These are phyloP conservation scores for Phengaris arion DNA, from an alignment of 2,888 invertebrate genomes.

Conservation along the genomic window DNA sequence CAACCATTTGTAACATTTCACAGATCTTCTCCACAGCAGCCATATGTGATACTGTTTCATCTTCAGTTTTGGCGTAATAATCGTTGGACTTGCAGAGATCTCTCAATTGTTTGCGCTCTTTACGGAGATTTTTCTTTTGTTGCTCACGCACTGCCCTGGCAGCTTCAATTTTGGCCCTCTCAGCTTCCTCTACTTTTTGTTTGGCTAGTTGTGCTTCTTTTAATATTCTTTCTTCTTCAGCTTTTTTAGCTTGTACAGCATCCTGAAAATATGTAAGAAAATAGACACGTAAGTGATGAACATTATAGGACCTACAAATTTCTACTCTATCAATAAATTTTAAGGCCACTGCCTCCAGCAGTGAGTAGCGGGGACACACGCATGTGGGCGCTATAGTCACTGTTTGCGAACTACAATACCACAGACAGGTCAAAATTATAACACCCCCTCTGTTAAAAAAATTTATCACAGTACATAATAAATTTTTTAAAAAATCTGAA, in stretches of 20 bases:
- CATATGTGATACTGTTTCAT: slow-evolving; percentile 89
- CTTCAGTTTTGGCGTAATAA: slow-evolving; percentile 86
- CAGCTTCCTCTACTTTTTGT: slow-evolving; percentile 89
- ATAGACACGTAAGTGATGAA: not conserved
- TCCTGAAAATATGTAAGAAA: slow-evolving; percentile 67
- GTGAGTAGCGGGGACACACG: too few species aligned
- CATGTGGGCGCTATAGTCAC: too few species aligned
- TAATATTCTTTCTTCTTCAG: slow-evolving; percentile 88
- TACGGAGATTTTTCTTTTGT: slow-evolving; percentile 90
- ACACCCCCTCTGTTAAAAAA: too few species aligned
- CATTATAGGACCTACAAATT: too few species aligned
- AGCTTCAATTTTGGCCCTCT: slow-evolving; percentile 89
- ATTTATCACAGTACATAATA: too few species aligned
- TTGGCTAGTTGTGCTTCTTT: slow-evolving; percentile 86
- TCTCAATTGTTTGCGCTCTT: slow-evolving; percentile 89
- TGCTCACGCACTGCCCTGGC: slow-evolving; percentile 92
- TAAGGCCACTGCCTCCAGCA: too few species aligned
- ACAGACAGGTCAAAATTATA: too few species aligned
- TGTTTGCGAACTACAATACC: too few species aligned
- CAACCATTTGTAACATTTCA: slow-evolving; percentile 85
- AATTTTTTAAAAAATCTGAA: too few species aligned
- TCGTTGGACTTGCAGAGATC: slow-evolving; percentile 89
- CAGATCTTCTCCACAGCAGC: slow-evolving; percentile 95
- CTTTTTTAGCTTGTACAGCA: slow-evolving; percentile 88
- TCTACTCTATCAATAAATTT: too few species aligned